Evolutionary conservation across 2,113 vertebrate species (phyloP).

Genomic region (Lepus americanus): DNA sequence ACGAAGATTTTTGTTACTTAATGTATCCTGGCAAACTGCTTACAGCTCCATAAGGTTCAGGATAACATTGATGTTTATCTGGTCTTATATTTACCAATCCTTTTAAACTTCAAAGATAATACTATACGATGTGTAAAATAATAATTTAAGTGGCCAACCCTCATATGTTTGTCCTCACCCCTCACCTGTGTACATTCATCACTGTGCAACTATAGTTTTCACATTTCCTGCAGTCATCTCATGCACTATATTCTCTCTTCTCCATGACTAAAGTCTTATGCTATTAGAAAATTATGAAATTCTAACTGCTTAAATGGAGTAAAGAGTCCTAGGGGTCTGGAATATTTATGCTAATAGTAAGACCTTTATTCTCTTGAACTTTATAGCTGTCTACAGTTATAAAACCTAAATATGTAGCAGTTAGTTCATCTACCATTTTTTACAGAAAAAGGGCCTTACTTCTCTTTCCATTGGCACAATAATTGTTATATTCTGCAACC

Average conservation of each 20-base stretch:
- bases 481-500: background rate
- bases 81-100: background rate
- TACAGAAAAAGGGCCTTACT: background rate
- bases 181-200: background rate
- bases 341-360: background rate
- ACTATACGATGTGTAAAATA: background rate
- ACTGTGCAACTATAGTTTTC: background rate
- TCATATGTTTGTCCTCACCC: slow-evolving; percentile 11
- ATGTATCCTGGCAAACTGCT: background rate
- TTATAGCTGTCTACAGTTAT: background rate
- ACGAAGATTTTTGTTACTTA: slow-evolving; percentile 12
- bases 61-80: background rate
- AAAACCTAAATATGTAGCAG: background rate
- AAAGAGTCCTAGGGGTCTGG: background rate
- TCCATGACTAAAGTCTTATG: background rate
- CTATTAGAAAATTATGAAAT: slow-evolving; percentile 27
- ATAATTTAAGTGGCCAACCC: background rate
- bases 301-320: background rate
- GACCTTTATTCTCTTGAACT: background rate
- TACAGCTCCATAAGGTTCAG: background rate
- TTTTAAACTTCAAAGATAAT: slow-evolving; percentile 27
- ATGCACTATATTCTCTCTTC: background rate
- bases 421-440: background rate
- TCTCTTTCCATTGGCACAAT: background rate
- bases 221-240: background rate